Conservation (phyloP, 1,140 invertebrate genomes). For the Drosophila nigrodunni region DNA sequence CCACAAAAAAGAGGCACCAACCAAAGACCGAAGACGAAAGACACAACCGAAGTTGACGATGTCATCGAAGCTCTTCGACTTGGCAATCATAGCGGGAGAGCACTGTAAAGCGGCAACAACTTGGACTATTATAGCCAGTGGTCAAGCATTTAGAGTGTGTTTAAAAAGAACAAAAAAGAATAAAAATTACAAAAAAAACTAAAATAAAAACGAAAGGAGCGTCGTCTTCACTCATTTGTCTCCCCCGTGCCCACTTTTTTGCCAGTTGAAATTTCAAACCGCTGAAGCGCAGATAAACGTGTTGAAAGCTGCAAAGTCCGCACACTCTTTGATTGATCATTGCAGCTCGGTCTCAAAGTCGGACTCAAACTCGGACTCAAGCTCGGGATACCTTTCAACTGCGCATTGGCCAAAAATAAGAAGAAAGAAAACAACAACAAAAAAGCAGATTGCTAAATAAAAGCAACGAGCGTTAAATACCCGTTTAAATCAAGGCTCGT, state of each 20-base stretch:
- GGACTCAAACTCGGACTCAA: slow-evolving; percentile 5
- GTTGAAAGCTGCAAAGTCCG: slow-evolving; percentile 64
- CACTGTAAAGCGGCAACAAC: slow-evolving; percentile 62
- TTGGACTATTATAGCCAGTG: slow-evolving; percentile 77
- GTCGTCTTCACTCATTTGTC: background rate
- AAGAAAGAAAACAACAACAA: slow-evolving; percentile 8
- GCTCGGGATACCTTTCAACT: slow-evolving; percentile 68
- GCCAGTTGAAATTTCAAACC: slow-evolving; percentile 73
- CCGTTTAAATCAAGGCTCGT: too few relatives aligned
- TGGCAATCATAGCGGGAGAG: slow-evolving; percentile 27
- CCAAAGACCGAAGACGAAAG: slow-evolving; percentile 5
- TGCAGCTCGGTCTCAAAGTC: slow-evolving; percentile 52
- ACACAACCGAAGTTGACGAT: slow-evolving; percentile 29
- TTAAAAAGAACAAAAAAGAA: slow-evolving; percentile 13
- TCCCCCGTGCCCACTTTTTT: background rate
- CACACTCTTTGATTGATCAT: slow-evolving; percentile 74
- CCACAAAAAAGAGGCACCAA: slow-evolving; percentile 72
- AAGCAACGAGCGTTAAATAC: too few relatives aligned
- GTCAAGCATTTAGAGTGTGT: slow-evolving; percentile 69
- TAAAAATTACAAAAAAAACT: too few relatives aligned
- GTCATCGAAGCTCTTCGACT: slow-evolving; percentile 36
- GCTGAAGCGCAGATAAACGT: slow-evolving; percentile 74
- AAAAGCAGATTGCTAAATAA: background rate
- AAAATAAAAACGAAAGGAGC: slow-evolving; percentile 40
- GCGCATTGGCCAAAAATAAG: slow-evolving; percentile 49